These are phyloP conservation scores for Gastrophysa polygoni DNA, from an alignment of 2,888 invertebrate species.

Conservation along the genomic window DNA sequence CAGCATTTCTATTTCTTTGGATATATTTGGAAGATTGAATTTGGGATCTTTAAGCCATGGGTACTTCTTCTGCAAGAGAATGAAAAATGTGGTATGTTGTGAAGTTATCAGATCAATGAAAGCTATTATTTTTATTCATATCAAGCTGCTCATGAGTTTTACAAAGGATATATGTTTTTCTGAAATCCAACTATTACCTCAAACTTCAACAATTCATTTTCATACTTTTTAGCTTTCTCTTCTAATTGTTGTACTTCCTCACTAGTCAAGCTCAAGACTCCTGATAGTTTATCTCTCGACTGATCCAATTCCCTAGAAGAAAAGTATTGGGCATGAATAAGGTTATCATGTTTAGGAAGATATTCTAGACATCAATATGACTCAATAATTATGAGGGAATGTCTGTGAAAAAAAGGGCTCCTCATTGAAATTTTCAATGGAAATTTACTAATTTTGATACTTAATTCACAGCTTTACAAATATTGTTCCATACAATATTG, in stretches of 20 bases:
- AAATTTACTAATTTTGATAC: not conserved
- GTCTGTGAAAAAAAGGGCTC: too few species aligned
- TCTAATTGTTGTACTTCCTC: conserved; percentile 39
- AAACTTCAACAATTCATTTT: conserved; percentile 48
- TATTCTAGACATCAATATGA: too few species aligned
- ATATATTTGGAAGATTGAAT: conserved; percentile 47
- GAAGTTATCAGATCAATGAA: too few species aligned
- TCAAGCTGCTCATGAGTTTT: too few species aligned
- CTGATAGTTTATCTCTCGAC: conserved; percentile 22
- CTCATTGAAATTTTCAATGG: too few species aligned
- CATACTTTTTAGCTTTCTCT: conserved; percentile 48
- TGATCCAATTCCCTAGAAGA: conserved; percentile 35
- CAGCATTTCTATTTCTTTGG: conserved; percentile 46
- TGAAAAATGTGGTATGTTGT: not conserved
- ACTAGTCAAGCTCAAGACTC: conserved; percentile 28
- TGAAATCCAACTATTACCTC: too few species aligned
- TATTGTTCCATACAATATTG: too few species aligned
- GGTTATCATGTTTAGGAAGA: not conserved
- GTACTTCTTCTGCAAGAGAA: conserved; percentile 39
- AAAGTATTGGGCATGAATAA: too few species aligned
- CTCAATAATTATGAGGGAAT: too few species aligned
- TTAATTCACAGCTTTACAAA: too few species aligned
- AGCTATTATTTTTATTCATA: too few species aligned
- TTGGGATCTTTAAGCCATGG: conserved; percentile 46
- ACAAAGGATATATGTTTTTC: too few species aligned